Evolutionary conservation across 2,888 invertebrate species (phyloP), one percentile per base, ranked within the genome.

Genomic region (Emesis furor): DNA sequence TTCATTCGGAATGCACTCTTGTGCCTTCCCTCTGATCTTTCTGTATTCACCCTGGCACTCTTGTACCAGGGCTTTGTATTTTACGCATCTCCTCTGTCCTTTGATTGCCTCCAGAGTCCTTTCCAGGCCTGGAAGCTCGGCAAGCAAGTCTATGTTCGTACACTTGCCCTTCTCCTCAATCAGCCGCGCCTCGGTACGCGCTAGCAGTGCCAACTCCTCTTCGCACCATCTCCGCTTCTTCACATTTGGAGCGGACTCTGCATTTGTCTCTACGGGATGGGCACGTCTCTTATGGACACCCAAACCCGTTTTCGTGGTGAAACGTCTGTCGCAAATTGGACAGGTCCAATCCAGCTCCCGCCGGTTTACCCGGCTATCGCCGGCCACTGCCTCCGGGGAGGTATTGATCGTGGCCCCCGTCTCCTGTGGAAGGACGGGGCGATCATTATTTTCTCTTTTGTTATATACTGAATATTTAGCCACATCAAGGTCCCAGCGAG

Each of bases 141-240:
- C 55, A 10, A 80, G 46, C 65, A 84, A 59, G 55, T 82, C 78
- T 59, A 14, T 68, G 24, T 85, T 84, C 32, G 39, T 6, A 24
- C 80, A 82, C 46, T 10, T 79, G 17, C 73, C 83, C 6, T 37
- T 72, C 24, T 76, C 81, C 10, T 46, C 14, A 5, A 14, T 14
- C 14, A 46, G n/a, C 46, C 5, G 46, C 51, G 86, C 87, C 76
- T 88, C 87, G 12, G 86, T 76, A 0, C 79, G n/a, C 46, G 87
- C 86, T 42, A 86, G 30, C 24, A 85, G 74, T 8, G 72, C 77
- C 3, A 87, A 39, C 76, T 88, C 83, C 76, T 86, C 85, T 0
- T 83, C 86, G 14, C 74, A 30, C 89, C 86, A 86, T 77, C 84
- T 80, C 17, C 84, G 84, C 82, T 84, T 10, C 14, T 5, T n/a